Conservation (phyloP, 1,140 invertebrate species). For the Drosophila parabipectinata region DNA sequence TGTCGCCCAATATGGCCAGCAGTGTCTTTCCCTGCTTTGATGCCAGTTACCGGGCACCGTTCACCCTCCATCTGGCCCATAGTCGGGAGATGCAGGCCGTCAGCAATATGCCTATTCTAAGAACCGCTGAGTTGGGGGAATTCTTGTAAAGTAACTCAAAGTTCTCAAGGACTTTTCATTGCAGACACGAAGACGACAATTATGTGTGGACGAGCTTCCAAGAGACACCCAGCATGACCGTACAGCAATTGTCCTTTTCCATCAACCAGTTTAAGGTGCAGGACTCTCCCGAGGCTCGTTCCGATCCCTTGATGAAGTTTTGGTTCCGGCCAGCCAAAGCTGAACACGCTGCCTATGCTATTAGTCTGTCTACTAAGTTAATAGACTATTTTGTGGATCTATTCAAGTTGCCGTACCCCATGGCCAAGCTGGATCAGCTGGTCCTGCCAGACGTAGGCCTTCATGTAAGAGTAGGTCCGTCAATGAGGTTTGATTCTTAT, state of each 20-base stretch:
- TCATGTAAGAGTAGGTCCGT: too few relatives aligned
- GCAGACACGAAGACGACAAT: not conserved
- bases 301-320: not conserved
- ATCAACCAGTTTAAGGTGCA: not conserved
- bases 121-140: not conserved
- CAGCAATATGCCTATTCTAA: conserved; percentile 1
- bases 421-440: conserved; percentile 3
- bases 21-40: conserved; percentile 20
- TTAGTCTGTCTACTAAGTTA: not conserved
- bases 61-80: conserved; percentile 7
- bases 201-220: conserved; percentile 13
- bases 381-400: not conserved
- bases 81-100: not conserved
- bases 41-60: too few relatives aligned
- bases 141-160: not conserved
- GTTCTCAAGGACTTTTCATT: not conserved
- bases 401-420: not conserved
- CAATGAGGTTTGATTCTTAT: not conserved
- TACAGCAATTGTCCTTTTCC: conserved; percentile 6
- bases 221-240: not conserved
- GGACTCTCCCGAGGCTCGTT: not conserved
- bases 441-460: not conserved
- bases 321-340: conserved; percentile 1
- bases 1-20: conserved; percentile 10
- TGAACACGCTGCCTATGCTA: not conserved